Base-by-base conservation (phyloP, 1,140 invertebrate species). In the Procambarus virginalis region DNA sequence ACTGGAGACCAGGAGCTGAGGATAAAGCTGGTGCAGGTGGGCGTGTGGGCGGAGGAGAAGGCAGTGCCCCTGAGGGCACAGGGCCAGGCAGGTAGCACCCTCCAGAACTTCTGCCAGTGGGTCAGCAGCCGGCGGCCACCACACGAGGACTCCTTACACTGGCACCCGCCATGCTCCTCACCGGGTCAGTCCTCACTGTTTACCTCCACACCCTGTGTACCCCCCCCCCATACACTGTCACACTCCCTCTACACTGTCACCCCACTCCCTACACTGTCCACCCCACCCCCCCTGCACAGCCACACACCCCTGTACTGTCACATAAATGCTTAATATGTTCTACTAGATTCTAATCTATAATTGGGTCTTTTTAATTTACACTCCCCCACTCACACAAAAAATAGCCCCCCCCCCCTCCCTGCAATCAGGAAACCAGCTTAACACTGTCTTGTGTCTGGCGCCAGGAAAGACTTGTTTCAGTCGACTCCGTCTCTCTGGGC, bases 131-230 rank as follows among this genome's bases (percentile, higher is more conserved):
- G 73, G 45, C 51, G 80, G 2, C 60, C 88, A 20, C 48, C 73
- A 10, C 12, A 14, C 22, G 75, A 51, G 3, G 17, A 84, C 51
- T 48, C 81, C n/a, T 20, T 34, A n/a, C 48, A 89, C 48, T 89
- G 88, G 88, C 81, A 89, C 45, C 88, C 58, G 88, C 88, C 20
- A 77, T 89, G 8, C 70, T 89, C 22, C 73, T 89, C 17, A 84
- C 88, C 8, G 82, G 88, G 88, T 89, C 14, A 51, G 88, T 79
- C 1, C n/a, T 76, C 34, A 34, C 34, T 34, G 34, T 34, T 34
- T 34, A 34, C 34, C 34, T 34, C 34, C 34, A 34, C 34, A 34
- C 34, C 34, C 34, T 34, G 34, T 34, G 34, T 34, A n/a, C n/a
- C 68, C 34, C 68, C 22, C 22, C 10, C n/a, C 5, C 64, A 8